Base-by-base conservation (phyloP, 2,113 vertebrate species). In the Epinephelus fuscoguttatus region DNA sequence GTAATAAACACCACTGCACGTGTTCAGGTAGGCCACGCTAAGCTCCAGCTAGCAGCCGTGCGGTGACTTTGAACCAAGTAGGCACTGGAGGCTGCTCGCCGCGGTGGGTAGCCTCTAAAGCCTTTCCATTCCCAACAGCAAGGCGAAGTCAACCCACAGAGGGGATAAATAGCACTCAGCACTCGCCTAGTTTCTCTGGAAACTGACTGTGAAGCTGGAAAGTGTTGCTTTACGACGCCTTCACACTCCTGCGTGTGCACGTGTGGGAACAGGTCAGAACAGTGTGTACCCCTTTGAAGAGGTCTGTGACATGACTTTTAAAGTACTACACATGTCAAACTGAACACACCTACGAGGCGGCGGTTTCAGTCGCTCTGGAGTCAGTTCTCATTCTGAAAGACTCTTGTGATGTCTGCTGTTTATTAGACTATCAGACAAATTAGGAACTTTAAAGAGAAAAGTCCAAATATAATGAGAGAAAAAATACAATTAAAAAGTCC, bases 141-240 rank as follows among this genome's bases (percentile, higher is more conserved):
- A 85, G 82, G 82, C 49, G 67, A 73, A 82, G 68, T 78, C 75
- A 82, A 77, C 70, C 92, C 90, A 87, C 92, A 88, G 45, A 86
- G 82, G 21, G 81, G 82, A 83, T 82, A 74, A 69, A 78, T 25
- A 53, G 80, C n/a, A 30, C 62, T 79, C 21, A 50, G 49, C 45
- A 12, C 76, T 83, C 25, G 52, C 60, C 60, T 84, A 40, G 74
- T 86, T 91, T 91, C 86, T 93, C 82, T 87, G 88, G 88, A 94
- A 92, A 93, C 71, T 80, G 74, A 76, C 79, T 79, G 75, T 60
- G 90, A 91, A 69, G 80, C 75, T 92, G 89, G 89, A 91, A 92
- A 92, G 72, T 73, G 81, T 71, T 69, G 67, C 86, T 84, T 73
- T 75, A 55, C 55, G 53, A 90, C 90, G 88, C 89, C 83, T 76